These are phyloP conservation scores for Cylloceria caligata DNA, from an alignment of 2,888 invertebrate species.

Conservation along the genomic window DNA sequence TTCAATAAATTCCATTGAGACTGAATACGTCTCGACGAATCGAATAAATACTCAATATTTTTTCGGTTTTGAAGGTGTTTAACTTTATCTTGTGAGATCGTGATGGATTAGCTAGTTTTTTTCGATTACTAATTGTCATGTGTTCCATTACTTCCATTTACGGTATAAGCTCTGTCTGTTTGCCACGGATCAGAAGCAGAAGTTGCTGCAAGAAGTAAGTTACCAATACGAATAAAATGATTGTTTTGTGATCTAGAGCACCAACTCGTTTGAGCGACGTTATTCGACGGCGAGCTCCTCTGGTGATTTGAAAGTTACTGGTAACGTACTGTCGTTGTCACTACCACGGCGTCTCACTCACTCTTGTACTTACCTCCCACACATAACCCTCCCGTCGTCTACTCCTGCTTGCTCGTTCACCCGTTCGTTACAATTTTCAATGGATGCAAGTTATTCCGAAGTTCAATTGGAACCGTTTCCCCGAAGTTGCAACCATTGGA, in stretches of 20 bases:
- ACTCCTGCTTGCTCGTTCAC: slow-evolving; percentile 36
- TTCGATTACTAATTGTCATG: neutral
- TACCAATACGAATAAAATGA: neutral
- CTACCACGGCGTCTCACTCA: slow-evolving; percentile 4
- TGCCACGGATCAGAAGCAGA: slow-evolving; percentile 1
- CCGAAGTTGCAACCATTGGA: slow-evolving; percentile 78
- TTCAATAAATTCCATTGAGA: neutral
- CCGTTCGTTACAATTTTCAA: slow-evolving; percentile 74
- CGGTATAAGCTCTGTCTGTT: neutral
- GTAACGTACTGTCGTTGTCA: slow-evolving; percentile 36
- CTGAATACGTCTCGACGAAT: too few relatives aligned
- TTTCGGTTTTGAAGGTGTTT: neutral
- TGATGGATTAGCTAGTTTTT: neutral
- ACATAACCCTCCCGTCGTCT: slow-evolving; percentile 33
- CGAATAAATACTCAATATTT: neutral
- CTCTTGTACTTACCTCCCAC: slow-evolving; percentile 25
- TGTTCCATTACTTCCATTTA: slow-evolving; percentile 10
- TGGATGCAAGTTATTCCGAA: slow-evolving; percentile 73
- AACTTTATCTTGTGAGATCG: too few relatives aligned
- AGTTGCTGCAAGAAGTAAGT: slow-evolving; percentile 27
- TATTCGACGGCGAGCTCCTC: slow-evolving; percentile 38
- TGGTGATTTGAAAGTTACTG: slow-evolving; percentile 49
- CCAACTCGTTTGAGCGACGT: slow-evolving; percentile 32
- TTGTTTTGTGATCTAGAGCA: slow-evolving; percentile 23
- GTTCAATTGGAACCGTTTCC: slow-evolving; percentile 80